Evolutionary conservation across 1,140 invertebrate genomes (phyloP), one percentile per base, ranked within the genome.

Genomic region (Rhynchophorus ferrugineus): DNA sequence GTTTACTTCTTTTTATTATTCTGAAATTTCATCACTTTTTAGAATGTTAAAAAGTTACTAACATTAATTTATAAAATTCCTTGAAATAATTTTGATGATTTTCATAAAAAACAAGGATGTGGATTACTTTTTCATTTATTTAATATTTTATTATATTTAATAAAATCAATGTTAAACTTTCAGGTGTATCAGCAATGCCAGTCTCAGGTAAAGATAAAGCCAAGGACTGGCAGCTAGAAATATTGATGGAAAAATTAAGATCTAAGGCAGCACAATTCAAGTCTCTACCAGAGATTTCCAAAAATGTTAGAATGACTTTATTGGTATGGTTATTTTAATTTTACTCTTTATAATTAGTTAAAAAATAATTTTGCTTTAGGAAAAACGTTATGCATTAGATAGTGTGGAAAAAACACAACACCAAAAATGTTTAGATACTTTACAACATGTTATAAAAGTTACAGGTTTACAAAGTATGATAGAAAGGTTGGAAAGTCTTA

Each of bases 381-480:
- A 90, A 68, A 94, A 88, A 70, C 74, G 81, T 56, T 91, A 83
- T 72, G 80, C 83, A 14, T 74, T 90, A 16, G 91, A 95, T 58
- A 84, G 77, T 61, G 78, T 83, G 21, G 91, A 95, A 62, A 83
- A 89, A 65, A 78, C 77, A 59, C 86, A 89, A 47, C 71, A 95
- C 39, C 91, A 95, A 69, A 86, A 87, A 72, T 93, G 89, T 69
- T 73, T 97, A 38, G 92, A 97, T 68, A 87, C 86, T 34, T 72
- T 97, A 49, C 93, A 97, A 68, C 87, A 94, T 67, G 91, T 88
- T 22, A 95, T 97, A 52, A 94, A 93, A 80, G 89, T 95, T 0
- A 89, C 85, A 36, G 90, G 88, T 0, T 72, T 93, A 18, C 88
- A 93, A 64, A 89, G 89, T 2, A 85, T 97, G 73, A 85, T 95